A percentile compares a stretch with the other conserved stretches of the same genome.
These are phyloP conservation scores for Tetranychus truncatus DNA, from an alignment of 2,888 invertebrate genomes.

Conservation along the genomic window DNA sequence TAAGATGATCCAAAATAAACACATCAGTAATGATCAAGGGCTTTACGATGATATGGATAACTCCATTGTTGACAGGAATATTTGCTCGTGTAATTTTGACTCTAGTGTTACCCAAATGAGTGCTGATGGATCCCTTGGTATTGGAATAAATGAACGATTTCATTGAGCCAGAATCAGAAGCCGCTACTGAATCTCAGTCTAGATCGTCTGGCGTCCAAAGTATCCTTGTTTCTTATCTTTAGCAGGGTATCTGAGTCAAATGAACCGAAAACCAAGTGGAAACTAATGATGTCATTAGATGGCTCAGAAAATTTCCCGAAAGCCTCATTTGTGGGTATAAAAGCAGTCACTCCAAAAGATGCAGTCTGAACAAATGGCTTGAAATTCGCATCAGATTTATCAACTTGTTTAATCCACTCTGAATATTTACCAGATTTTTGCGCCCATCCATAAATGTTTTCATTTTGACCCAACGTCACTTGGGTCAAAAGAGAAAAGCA, in stretches of 20 bases:
- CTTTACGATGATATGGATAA: slow-evolving; percentile 73
- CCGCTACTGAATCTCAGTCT: not conserved
- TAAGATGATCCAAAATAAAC: slow-evolving; percentile 62
- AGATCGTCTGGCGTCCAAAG: not conserved
- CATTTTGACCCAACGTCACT: not conserved
- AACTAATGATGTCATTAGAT: not conserved
- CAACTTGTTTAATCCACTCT: not conserved
- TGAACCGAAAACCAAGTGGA: not conserved
- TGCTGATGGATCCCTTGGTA: not conserved
- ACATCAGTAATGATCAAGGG: slow-evolving; percentile 79
- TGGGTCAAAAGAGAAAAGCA: not conserved
- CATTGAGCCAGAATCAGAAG: not conserved
- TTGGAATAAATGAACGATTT: not conserved
- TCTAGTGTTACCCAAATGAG: slow-evolving; percentile 31
- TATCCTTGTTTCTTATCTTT: not conserved
- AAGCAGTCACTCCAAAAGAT: not conserved
- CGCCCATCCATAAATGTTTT: not conserved
- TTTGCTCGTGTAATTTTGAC: slow-evolving; percentile 72
- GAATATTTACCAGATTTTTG: not conserved
- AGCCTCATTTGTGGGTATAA: not conserved
- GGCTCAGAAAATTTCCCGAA: not conserved
- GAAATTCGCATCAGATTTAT: not conserved
- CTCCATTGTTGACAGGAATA: slow-evolving; percentile 77
- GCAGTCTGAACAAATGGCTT: too few relatives aligned
- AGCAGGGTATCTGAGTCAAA: not conserved